phyloP scores from a whole-genome alignment of 2,888 invertebrate genomes.

The Tethea ocularis region DNA sequence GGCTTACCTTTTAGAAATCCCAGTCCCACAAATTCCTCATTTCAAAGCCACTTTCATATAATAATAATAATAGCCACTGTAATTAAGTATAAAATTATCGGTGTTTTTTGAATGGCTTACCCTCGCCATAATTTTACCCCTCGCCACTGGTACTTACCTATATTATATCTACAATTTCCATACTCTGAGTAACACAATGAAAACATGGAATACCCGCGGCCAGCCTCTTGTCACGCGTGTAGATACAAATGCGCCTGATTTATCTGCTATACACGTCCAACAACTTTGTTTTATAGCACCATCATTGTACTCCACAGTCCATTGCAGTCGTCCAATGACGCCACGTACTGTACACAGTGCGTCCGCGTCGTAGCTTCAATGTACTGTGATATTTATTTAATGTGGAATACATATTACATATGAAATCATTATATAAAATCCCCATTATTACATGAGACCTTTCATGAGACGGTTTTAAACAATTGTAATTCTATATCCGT shows the following conservation, averaged over 20 bases:
- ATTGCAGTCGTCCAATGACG: constrained; percentile 41
- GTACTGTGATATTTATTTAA: constrained; percentile 11
- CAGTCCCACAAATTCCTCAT: too few relatives aligned
- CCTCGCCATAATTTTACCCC: too few relatives aligned
- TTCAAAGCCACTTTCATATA: too few relatives aligned
- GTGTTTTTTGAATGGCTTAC: too few relatives aligned
- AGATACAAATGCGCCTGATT: constrained; percentile 63
- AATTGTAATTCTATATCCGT: too few relatives aligned
- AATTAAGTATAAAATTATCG: too few relatives aligned
- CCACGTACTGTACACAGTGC: constrained; percentile 32
- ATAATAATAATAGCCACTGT: too few relatives aligned
- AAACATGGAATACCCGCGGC: constrained; percentile 51
- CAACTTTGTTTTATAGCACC: constrained; percentile 64
- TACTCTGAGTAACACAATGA: constrained; percentile 39
- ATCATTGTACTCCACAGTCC: constrained; percentile 55
- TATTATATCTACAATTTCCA: too few relatives aligned
- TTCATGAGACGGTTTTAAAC: too few relatives aligned
- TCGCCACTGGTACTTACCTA: too few relatives aligned
- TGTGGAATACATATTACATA: not conserved
- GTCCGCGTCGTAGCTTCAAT: constrained; percentile 23
- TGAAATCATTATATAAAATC: not conserved
- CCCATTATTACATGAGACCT: too few relatives aligned
- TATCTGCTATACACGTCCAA: constrained; percentile 60
- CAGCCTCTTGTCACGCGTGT: constrained; percentile 51
- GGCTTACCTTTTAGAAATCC: too few relatives aligned